Base-by-base conservation (phyloP, 2,113 vertebrate genomes). In the Amphilophus citrinellus region DNA sequence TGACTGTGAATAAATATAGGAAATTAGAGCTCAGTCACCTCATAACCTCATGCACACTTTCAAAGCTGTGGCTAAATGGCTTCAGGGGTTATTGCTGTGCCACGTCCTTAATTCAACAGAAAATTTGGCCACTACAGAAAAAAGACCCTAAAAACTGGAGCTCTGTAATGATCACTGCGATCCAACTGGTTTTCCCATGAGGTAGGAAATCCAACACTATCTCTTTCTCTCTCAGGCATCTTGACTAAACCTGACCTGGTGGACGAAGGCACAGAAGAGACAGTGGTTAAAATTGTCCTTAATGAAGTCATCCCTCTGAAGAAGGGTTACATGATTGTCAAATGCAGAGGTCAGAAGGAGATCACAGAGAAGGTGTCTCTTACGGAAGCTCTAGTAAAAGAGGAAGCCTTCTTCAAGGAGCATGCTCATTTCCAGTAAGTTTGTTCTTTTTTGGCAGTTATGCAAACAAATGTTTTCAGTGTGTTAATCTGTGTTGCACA, bases 321-420 rank as follows among this genome's bases (percentile, higher is more conserved):
- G 80, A 99, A 98, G 85, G 97, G 98, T 77, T 99, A 98, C 95
- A 97, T 96, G 97, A 93, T 99, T 0, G 97, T 99, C 68, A 97
- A 85, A 91, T 98, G 97, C 80, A 93, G 97, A 2, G 97, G 97
- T n/a, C 98, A 99, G 90, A 92, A 95, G 82, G 96, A 96, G 75
- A 96, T 96, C 78, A 88, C 77, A 5, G 86, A 96, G 7, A 93
- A 78, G 0, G 8, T 97, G 62, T 89, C 96, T 61, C 94, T 98
- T 66, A 20, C 87, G 0, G 61, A 95, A 61, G 97, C 97, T 7
- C 90, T 94, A 14, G 35, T 93, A 2, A 96, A 85, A 18, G 98
- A 98, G 83, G 94, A 75, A 57, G 24, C 0, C 20, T 99, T 98
- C 91, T 98, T 98, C 1, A 10, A 91, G 61, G 92, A 84, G 0